Percentiles rank a stretch among this genome's conserved stretches.
phyloP scores from a whole-genome alignment of 2,113 vertebrate genomes.

The Cheilinus undulatus region DNA sequence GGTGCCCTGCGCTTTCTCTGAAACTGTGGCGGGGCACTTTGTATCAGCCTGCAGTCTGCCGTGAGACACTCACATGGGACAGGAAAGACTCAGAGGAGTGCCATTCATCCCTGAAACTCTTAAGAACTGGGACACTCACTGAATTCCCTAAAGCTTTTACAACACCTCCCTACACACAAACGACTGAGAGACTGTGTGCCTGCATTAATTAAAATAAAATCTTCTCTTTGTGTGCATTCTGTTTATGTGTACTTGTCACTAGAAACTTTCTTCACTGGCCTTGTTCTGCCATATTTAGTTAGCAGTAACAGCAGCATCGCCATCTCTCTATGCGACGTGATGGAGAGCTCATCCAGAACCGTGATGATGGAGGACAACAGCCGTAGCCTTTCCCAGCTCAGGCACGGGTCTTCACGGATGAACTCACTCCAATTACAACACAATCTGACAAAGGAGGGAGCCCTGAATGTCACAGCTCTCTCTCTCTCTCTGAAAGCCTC shows the following conservation, averaged over 20 bases:
- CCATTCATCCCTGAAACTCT: constrained; percentile 48
- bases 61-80: constrained; percentile 46
- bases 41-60: constrained; percentile 48
- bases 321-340: constrained; percentile 16
- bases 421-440: constrained; percentile 67
- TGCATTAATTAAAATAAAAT: constrained; percentile 30
- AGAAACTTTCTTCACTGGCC: constrained; percentile 13
- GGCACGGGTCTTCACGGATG: constrained; percentile 45
- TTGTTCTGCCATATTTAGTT: constrained; percentile 43
- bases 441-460: constrained; percentile 28
- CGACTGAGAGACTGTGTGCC: constrained; percentile 2
- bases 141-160: constrained; percentile 29
- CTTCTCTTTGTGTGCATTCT: background rate
- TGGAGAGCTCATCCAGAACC: constrained; percentile 20
- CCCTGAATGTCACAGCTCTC: background rate
- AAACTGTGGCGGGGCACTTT: constrained; percentile 41
- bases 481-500: constrained; percentile 16
- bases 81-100: constrained; percentile 5
- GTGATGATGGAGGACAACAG: constrained; percentile 20
- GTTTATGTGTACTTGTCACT: background rate
- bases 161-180: constrained; percentile 29
- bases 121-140: constrained; percentile 51
- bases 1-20: constrained; percentile 20
- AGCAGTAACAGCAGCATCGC: constrained; percentile 1
- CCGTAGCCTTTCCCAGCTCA: constrained; percentile 34